Evolutionary conservation across 2,797 vertebrate species (phyloP), one percentile per base, ranked within the genome.

Genomic region (Gymnoscopelus braueri): DNA sequence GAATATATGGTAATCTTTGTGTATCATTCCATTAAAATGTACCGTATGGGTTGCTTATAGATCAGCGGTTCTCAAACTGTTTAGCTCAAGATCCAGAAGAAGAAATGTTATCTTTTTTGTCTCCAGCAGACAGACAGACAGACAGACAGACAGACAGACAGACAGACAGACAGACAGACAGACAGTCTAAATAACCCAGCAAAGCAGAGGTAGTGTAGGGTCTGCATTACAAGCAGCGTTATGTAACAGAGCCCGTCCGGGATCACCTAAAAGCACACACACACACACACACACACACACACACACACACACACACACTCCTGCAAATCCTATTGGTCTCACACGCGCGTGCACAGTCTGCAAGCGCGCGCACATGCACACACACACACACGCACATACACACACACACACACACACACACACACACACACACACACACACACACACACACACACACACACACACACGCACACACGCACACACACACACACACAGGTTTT

Each of bases 171-270:
- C 32, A 39, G 9, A 32, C 24, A 29, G 12, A 58, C 14, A 58
- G 56, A 58, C 53, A 62, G 44, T 23, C 2, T 66, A 67, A 55
- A 68, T 59, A 61, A 69, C 67, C 60, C 60, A 75, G 65, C 65
- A 75, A 75, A 75, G 74, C 71, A 79, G 83, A 81, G 72, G 75
- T 83, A 65, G 69, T 84, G 69, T 60, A 62, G 1, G 69, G 77
- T 75, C 78, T 71, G 71, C 67, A 84, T 82, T 77, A 82, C 75
- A 84, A 86, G 74, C 77, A 82, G 58, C 19, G 55, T 91, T 89
- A 86, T 63, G 67, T 85, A 89, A 88, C 75, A 73, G 64, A 64
- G 59, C 69, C 51, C 57, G 59, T 65, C 51, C 57, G 65, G 67
- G 61, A 71, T 72, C 1, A 72, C 69, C 71, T 75, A 49, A 0